Conservation (phyloP, 2,888 invertebrate genomes). For the Lordiphosa andalusiaca region DNA sequence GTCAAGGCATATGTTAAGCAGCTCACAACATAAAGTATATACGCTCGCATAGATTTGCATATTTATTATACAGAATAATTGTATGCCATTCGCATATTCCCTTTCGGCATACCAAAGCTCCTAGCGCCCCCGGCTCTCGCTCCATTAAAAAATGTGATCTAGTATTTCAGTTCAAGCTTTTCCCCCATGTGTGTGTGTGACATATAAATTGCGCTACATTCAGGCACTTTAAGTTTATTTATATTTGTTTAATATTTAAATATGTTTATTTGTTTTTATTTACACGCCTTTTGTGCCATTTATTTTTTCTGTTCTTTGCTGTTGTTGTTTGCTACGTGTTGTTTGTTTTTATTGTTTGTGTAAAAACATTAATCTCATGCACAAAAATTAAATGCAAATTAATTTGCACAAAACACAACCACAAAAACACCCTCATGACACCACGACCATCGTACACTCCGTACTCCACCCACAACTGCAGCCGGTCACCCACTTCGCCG, state of each 20-base stretch:
- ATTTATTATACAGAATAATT: background rate
- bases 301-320: conserved; percentile 31
- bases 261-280: conserved; percentile 45
- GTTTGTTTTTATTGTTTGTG: conserved; percentile 69
- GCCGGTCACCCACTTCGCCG: conserved; percentile 80
- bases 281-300: conserved; percentile 40
- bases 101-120: conserved; percentile 2
- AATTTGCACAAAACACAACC: conserved; percentile 39
- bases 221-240: conserved; percentile 16
- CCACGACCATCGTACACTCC: conserved; percentile 2
- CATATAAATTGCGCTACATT: background rate
- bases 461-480: conserved; percentile 34
- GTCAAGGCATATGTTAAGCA: no score
- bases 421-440: conserved; percentile 31
- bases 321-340: conserved; percentile 60
- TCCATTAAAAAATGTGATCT: no score
- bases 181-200: no score
- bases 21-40: no score
- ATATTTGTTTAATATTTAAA: conserved; percentile 11
- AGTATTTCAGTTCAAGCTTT: no score
- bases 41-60: background rate
- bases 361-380: conserved; percentile 65
- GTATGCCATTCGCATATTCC: conserved; percentile 6
- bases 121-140: no score
- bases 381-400: conserved; percentile 51